A percentile compares a stretch with the other conserved stretches of the same genome.
phyloP scores from a whole-genome alignment of 2,888 invertebrate genomes.

The Lapara coniferarum region DNA sequence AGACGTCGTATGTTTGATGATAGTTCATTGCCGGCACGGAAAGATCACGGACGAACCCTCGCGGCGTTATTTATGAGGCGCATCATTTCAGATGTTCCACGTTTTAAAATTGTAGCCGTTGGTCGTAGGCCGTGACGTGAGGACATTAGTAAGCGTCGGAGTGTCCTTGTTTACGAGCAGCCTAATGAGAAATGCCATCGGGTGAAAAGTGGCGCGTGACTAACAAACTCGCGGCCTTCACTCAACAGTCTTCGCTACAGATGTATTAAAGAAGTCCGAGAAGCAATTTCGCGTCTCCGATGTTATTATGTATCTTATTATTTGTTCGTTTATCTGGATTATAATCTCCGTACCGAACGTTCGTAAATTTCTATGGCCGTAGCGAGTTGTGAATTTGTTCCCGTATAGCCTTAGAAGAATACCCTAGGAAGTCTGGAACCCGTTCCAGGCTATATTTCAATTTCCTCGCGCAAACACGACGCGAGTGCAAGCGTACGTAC shows the following conservation, averaged over 20 bases:
- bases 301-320: conserved; percentile 37
- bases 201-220: conserved; percentile 61
- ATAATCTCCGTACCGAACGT: not conserved
- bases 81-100: conserved; percentile 50
- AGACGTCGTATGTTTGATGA: not conserved
- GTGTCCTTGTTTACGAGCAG: conserved; percentile 73
- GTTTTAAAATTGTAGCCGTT: conserved; percentile 63
- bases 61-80: conserved; percentile 41
- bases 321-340: conserved; percentile 33
- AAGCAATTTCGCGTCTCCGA: conserved; percentile 46
- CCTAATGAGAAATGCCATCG: conserved; percentile 74
- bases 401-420: conserved; percentile 44
- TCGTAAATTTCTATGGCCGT: conserved; percentile 1
- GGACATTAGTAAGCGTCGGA: conserved; percentile 74
- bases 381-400: not conserved
- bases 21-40: not conserved
- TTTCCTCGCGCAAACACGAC: conserved; percentile 52
- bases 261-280: conserved; percentile 45
- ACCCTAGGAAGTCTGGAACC: conserved; percentile 59
- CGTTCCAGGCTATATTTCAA: conserved; percentile 63
- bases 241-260: conserved; percentile 34
- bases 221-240: conserved; percentile 39
- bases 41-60: not conserved
- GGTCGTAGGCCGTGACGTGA: conserved; percentile 69
- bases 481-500: conserved; percentile 27